Base-by-base conservation (phyloP, 2,888 invertebrate genomes). In the Baronia brevicornis region DNA sequence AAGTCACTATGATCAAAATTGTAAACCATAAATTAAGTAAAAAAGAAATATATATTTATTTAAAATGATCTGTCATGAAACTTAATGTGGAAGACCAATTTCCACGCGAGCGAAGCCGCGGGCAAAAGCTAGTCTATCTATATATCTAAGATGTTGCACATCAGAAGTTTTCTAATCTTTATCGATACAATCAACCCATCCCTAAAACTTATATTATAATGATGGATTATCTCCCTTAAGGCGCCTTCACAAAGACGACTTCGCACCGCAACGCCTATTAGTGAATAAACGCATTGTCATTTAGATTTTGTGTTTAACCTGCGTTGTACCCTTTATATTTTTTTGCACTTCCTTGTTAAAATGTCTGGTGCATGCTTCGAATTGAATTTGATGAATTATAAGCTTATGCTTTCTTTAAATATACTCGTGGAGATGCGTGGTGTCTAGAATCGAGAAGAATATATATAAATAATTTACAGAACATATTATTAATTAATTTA, bases 251-350 rank as follows among this genome's bases (percentile, higher is more conserved):
- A 78, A 75, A 60, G 55, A 47, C 41, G 46, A 51, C 60, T 71
- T 74, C 67, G 69, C 77, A 77, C 84, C 78, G 78, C 78, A 73
- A 68, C 74, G 78, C 71, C 67, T 75, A 70, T 79, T 80, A 79
- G 64, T 41, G 60, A 48, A 65, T 66, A 61, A 48, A 54, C 28
- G 54, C 55, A 67, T 82, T 82, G 77, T 82, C 56, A 80, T 80
- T 75, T 31, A 68, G 65, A 80, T 79, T 51, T 41, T 65, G 68
- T 75, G 77, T 79, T 79, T 74, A 75, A 77, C 75, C 69, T 77
- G 70, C 59, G 48, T 36, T 44, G 43, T 41, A 35, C 35, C 35
- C 35, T 35, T 35, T 25, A 14, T n/a, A 6, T 12, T 55, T 60
- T 48, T 56, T 45, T 50, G 41, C 21, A 34, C 33, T 34, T 35